These are phyloP conservation scores for Camptogramma bilineatum DNA, from an alignment of 2,888 invertebrate genomes.

Conservation along the genomic window DNA sequence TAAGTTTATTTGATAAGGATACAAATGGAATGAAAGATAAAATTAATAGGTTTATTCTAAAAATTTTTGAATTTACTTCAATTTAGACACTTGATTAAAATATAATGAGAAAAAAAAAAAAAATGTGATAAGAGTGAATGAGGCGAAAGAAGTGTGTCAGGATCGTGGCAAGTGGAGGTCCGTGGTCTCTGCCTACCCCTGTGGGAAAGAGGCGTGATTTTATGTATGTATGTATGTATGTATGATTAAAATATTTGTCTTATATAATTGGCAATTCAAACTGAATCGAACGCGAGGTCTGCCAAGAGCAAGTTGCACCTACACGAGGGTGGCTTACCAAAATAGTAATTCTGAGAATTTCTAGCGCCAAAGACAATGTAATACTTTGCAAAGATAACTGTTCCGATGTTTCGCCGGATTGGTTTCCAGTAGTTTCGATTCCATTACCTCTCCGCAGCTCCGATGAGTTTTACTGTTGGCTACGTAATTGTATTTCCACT, in stretches of 20 bases:
- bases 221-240: too few species aligned
- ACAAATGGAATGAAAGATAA: neutral
- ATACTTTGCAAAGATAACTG: conserved; percentile 56
- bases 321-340: conserved; percentile 50
- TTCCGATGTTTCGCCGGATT: conserved; percentile 53
- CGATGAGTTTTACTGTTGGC: conserved; percentile 55
- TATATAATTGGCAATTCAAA: neutral
- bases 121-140: too few species aligned
- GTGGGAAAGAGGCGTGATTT: too few species aligned
- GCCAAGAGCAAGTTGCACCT: conserved; percentile 9
- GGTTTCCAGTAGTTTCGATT: conserved; percentile 58
- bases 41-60: neutral
- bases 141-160: too few species aligned
- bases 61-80: neutral
- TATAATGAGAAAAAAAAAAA: too few species aligned
- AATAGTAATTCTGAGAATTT: conserved; percentile 71
- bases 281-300: neutral
- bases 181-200: too few species aligned
- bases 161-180: too few species aligned
- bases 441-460: conserved; percentile 53
- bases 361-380: conserved; percentile 59
- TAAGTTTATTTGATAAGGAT: neutral
- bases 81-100: neutral
- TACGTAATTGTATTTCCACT: conserved; percentile 56
- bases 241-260: neutral